Base-by-base conservation (phyloP, 2,113 vertebrate species). In the Dipodomys merriami region DNA sequence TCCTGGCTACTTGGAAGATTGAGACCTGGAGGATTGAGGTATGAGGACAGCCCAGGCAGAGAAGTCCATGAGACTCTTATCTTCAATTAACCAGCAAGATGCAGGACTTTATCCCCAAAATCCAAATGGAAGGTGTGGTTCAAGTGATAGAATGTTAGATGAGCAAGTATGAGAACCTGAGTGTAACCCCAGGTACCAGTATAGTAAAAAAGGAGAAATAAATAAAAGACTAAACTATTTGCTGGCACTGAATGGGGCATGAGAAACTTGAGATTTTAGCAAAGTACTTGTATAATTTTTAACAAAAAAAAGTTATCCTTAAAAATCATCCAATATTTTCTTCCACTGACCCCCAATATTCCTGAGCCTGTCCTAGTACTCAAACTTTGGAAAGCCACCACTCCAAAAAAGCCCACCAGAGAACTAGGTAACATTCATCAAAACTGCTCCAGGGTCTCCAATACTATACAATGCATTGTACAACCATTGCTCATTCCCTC, bases 191-290 rank as follows among this genome's bases (percentile, higher is more conserved):
- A 2, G 53, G 53, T 57, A 57, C 53, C 15, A 57, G 15, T 16
- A 57, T 16, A 57, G 15, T 57, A 16, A 57, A 57, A 57, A 57
- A 57, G 53, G 53, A 57, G 53, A 57, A 57, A 57, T 57, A 13
- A 4, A 22, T 27, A 39, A 69, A 35, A 65, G 91, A 30, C 69
- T 83, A 29, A 91, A 89, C 71, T 30, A 9, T 65, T 39, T 83
- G 13, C n/a, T 15, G 65, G 23, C 68, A 91, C 15, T 82, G 35
- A 74, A 39, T 44, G 22, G 6, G 11, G 23, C 44, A 44, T 83
- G 74, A 46, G n/a, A 18, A 85, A 91, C 27, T 77, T 90, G 29
- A 57, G 93, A 46, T 85, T 90, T 95, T 85, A 91, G 60, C 82
- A 85, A 94, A 96, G 83, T 86, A 67, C 87, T 80, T 15, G 39